These are phyloP conservation scores for Opisthograptis luteolata DNA, from an alignment of 2,888 invertebrate genomes.

Conservation along the genomic window DNA sequence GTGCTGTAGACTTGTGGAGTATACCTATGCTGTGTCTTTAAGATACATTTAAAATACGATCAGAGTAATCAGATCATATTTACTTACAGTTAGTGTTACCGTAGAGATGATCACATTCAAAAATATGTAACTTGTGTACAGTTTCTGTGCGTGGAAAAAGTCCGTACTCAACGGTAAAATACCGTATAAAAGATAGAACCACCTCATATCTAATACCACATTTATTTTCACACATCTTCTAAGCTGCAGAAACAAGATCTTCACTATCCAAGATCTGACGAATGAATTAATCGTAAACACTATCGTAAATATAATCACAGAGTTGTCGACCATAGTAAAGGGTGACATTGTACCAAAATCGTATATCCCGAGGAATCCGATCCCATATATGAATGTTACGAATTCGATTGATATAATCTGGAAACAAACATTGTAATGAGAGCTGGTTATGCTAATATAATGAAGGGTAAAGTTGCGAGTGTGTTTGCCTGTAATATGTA, in stretches of 20 bases:
- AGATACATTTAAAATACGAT: too few relatives aligned
- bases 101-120: slow-evolving; percentile 50
- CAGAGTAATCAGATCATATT: too few relatives aligned
- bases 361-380: slow-evolving; percentile 64
- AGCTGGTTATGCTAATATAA: background rate
- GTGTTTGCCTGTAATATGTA: too few relatives aligned
- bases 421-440: slow-evolving; percentile 34
- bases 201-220: too few relatives aligned
- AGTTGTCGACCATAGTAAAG: slow-evolving; percentile 64
- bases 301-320: slow-evolving; percentile 58
- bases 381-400: slow-evolving; percentile 53
- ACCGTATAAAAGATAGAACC: slow-evolving; percentile 60
- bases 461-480: too few relatives aligned
- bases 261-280: slow-evolving; percentile 57
- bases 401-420: slow-evolving; percentile 52
- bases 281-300: slow-evolving; percentile 59
- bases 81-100: slow-evolving; percentile 55
- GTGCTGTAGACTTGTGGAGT: too few relatives aligned
- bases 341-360: slow-evolving; percentile 64
- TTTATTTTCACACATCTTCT: slow-evolving; percentile 50
- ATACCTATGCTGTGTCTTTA: too few relatives aligned
- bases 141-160: slow-evolving; percentile 55
- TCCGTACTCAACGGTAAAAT: slow-evolving; percentile 62
- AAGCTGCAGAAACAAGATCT: slow-evolving; percentile 49
- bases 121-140: slow-evolving; percentile 59